phyloP scores from a whole-genome alignment of 1,140 invertebrate species.

The Heterodera carotae region DNA sequence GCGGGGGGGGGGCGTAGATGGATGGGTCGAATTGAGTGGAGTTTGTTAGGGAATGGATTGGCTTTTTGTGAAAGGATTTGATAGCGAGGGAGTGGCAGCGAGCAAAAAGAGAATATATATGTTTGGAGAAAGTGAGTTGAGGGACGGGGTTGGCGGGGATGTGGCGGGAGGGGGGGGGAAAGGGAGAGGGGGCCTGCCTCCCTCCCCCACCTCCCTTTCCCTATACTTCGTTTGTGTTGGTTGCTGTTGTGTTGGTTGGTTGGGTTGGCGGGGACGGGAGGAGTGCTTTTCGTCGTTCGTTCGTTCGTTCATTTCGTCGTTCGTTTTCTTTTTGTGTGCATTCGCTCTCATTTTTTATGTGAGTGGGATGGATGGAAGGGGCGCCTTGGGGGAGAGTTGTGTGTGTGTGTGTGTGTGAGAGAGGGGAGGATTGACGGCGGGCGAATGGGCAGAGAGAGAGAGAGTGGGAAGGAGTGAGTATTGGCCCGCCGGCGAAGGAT shows the following conservation, averaged over 20 bases:
- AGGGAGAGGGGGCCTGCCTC: too few species aligned
- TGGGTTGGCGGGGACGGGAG: too few species aligned
- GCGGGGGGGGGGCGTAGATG: neutral
- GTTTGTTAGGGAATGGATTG: neutral
- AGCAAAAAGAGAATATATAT: neutral
- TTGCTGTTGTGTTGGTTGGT: too few species aligned
- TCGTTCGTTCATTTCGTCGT: slow-evolving; percentile 2
- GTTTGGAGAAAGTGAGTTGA: neutral
- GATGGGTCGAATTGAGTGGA: neutral
- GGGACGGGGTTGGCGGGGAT: too few species aligned
- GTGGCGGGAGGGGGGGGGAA: too few species aligned
- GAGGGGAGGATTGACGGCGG: neutral
- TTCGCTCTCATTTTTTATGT: slow-evolving; percentile 3
- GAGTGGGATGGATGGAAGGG: neutral
- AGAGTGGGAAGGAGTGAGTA: neutral
- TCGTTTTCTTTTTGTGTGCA: slow-evolving; percentile 2
- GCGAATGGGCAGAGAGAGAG: neutral
- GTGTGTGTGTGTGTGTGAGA: too few species aligned
- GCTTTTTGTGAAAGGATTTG: neutral
- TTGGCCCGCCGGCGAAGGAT: slow-evolving; percentile 1
- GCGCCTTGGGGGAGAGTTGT: neutral
- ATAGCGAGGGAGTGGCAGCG: neutral
- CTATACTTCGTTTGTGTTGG: neutral
- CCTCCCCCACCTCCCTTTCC: too few species aligned
- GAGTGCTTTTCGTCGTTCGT: too few species aligned